phyloP scores from a whole-genome alignment of 2,797 vertebrate species.

The Lacerta agilis region DNA sequence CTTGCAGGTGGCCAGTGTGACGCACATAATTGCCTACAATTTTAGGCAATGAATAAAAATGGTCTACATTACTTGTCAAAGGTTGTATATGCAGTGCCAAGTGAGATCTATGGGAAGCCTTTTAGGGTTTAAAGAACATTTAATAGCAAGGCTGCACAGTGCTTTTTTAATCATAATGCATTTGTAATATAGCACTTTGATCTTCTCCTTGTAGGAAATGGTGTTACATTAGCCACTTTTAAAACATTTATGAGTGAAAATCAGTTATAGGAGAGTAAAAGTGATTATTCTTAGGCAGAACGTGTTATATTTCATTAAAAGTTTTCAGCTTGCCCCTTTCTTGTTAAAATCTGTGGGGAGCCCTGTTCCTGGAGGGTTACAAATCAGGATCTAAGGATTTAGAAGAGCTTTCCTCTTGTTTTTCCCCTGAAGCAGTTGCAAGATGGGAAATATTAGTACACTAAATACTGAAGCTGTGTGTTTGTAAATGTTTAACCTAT shows the following conservation, averaged over 20 bases:
- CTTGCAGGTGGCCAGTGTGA: conserved; percentile 99
- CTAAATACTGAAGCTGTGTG: conserved; percentile 79
- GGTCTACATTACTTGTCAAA: conserved; percentile 99
- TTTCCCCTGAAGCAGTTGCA: conserved; percentile 69
- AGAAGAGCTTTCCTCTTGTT: conserved; percentile 74
- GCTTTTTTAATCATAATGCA: conserved; percentile 91
- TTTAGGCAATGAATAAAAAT: conserved; percentile 99
- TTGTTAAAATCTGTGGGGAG: conserved; percentile 85
- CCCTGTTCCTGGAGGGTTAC: conserved; percentile 79
- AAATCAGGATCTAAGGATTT: conserved; percentile 82
- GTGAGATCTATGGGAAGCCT: conserved; percentile 99
- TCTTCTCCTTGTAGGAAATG: conserved; percentile 88
- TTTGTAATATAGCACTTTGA: conserved; percentile 90
- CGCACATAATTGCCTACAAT: conserved; percentile 99
- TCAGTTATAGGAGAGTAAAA: conserved; percentile 87
- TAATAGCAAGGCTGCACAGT: conserved; percentile 94
- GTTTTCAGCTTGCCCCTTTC: conserved; percentile 84
- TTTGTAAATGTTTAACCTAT: conserved; percentile 65
- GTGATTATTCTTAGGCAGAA: conserved; percentile 86
- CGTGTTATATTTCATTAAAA: conserved; percentile 87
- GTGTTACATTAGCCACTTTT: conserved; percentile 88
- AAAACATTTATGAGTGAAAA: conserved; percentile 87
- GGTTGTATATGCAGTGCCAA: conserved; percentile 99
- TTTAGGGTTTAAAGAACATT: conserved; percentile 98
- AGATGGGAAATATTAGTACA: conserved; percentile 71